phyloP scores from a whole-genome alignment of 1,140 invertebrate species.

The Whitmania pigra region DNA sequence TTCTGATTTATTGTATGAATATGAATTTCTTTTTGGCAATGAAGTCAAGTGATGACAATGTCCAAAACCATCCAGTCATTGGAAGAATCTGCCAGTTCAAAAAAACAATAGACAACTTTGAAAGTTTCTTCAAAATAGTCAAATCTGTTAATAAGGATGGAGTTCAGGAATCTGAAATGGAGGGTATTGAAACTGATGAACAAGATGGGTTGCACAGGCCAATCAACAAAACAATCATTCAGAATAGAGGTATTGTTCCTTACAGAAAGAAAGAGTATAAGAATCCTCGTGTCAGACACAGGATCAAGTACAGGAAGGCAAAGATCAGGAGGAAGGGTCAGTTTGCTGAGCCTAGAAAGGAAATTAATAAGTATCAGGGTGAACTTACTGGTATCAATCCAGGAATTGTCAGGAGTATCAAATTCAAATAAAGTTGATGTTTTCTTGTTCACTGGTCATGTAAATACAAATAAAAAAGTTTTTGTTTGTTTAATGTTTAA shows the following conservation, averaged over 20 bases:
- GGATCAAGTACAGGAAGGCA: conserved; percentile 73
- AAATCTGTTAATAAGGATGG: conserved; percentile 1
- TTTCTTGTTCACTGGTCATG: no score
- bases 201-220: neutral
- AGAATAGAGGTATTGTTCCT: conserved; percentile 79
- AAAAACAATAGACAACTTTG: neutral
- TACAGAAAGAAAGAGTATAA: conserved; percentile 71
- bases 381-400: conserved; percentile 78
- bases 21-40: neutral
- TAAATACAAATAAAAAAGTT: no score
- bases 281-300: conserved; percentile 80
- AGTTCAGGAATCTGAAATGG: neutral
- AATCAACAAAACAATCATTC: conserved; percentile 53
- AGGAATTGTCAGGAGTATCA: conserved; percentile 44
- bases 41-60: neutral
- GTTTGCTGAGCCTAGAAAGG: conserved; percentile 59
- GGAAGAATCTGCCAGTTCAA: neutral
- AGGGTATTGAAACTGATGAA: neutral
- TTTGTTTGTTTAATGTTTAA: no score
- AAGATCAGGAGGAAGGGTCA: conserved; percentile 74
- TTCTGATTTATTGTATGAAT: neutral
- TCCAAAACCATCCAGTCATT: conserved; percentile 6
- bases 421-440: conserved; percentile 12
- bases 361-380: conserved; percentile 63
- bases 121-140: neutral